Base-by-base conservation (phyloP, 2,888 invertebrate species). In the Leucoma salicis region DNA sequence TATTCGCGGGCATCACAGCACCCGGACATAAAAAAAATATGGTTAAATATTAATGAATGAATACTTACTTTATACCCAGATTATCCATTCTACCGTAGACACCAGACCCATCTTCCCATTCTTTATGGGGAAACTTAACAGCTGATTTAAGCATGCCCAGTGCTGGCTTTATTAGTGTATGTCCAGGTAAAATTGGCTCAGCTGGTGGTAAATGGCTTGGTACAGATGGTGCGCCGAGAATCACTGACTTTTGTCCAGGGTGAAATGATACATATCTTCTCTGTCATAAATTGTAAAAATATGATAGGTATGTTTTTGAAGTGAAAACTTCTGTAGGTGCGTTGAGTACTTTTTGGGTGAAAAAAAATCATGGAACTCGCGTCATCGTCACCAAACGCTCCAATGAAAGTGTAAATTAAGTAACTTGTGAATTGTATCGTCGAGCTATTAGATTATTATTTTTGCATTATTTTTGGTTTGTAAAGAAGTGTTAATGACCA, bases 141-240 rank as follows among this genome's bases (percentile, higher is more conserved):
- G 87, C 60, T 2, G 88, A 88, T 51, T 84, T 88, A 4, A 88
- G 57, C 84, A 85, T 85, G 2, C 81, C 81, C 0, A 87, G 41
- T 0, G 83, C 47, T 28, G 88, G 88, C 14, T 74, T 72, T 7
- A 86, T 40, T 1, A 88, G 70, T 0, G 88, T 87, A 46, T 87
- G 88, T 0, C 84, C 88, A 0, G 88, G 88, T 1, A 79, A 48
- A 0, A 88, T 77, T 0, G 85, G 55, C 16, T 86, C 87, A 0
- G 86, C 84, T 51, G 66, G 66, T 0, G 88, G 88, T 2, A 88
- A 60, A 42, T 87, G 84, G 13, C 58, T 69, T 0, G 77, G 59
- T 10, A 39, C 11, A 0, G 63, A 53, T 0, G 86, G 86, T 0
- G 67, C 58, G 0, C 84, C 84, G 0, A 85, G 31, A 10, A 85